phyloP scores from a whole-genome alignment of 2,888 invertebrate genomes.

The Eumerus sabulonum region DNA sequence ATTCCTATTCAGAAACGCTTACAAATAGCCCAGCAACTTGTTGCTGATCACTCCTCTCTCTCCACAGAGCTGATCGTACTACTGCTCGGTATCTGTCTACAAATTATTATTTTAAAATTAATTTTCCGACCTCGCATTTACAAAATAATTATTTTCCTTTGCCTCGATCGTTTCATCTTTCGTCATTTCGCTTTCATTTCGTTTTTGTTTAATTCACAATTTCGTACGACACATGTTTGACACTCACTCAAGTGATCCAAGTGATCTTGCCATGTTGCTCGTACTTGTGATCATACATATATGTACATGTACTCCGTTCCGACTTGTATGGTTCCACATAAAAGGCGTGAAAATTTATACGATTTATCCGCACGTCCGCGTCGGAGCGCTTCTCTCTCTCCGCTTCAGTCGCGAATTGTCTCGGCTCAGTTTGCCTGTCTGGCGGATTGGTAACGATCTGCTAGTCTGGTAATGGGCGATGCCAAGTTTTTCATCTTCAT shows the following conservation, averaged over 20 bases:
- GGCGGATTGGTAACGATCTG: not conserved
- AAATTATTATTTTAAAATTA: no score
- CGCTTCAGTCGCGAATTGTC: not conserved
- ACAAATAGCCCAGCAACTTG: no score
- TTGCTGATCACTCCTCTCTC: no score
- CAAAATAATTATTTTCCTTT: no score
- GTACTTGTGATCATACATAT: no score
- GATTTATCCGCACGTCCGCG: slow-evolving; percentile 16
- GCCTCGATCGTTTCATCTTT: no score
- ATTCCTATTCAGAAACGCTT: no score
- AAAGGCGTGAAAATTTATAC: slow-evolving; percentile 55
- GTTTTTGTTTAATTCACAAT: slow-evolving; percentile 32
- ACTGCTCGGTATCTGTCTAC: no score
- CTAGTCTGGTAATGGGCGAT: slow-evolving; percentile 36
- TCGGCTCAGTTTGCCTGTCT: no score
- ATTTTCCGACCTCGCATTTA: no score
- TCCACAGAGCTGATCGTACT: no score
- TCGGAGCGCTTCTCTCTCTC: not conserved
- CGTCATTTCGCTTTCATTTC: slow-evolving; percentile 1
- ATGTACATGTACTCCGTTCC: not conserved
- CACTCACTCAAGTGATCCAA: slow-evolving; percentile 18
- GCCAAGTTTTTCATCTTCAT: slow-evolving; percentile 60
- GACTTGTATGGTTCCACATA: slow-evolving; percentile 45
- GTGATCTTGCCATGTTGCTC: slow-evolving; percentile 1
- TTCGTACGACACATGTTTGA: slow-evolving; percentile 61